Base-by-base conservation (phyloP, 2,888 invertebrate genomes). In the Aporophyla lueneburgensis region DNA sequence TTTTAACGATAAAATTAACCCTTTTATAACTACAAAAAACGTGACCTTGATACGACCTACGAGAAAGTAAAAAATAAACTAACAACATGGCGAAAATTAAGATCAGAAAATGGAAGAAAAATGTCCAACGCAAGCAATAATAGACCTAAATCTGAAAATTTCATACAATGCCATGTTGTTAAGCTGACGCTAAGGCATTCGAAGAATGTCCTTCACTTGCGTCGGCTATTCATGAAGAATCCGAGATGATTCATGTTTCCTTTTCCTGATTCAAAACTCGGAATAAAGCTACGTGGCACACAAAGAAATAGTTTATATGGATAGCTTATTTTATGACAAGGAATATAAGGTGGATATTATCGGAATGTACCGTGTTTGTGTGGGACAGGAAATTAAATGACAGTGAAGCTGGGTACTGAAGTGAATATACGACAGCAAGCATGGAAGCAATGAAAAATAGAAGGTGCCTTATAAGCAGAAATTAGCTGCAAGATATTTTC, bases 211-310 rank as follows among this genome's bases (percentile, higher is more conserved):
- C 68, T 75, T 85, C 54, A 70, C 24, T 40, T 59, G 58, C 43
- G 21, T 65, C 19, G 5, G 19, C 40, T 33, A 49, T 81, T 71
- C 68, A 58, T 69, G 61, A 75, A 56, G 46, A 62, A 43, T 71
- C 21, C 61, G n/a, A 33, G 43, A 61, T 62, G 82, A 81, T 69
- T 71, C 59, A 81, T 65, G 70, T 59, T 68, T 85, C 46, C 46
- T 53, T 59, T 24, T 33, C 59, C 59, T 81, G 3, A 33, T 27
- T 80, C 67, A 85, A 54, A 19, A 53, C 24, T 10, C 53, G 12
- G 51, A 46, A 71, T 81, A 65, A 80, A 72, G 54, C 10, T 56
- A 65, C 49, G 59, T 81, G 85, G 68, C 67, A 67, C 6, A 0
- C 16, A 10, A 16, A 61, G 12, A 75, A 63, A 56, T 46, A n/a